Base-by-base conservation (phyloP, 2,888 invertebrate species). In the Petrolisthes manimaculis region DNA sequence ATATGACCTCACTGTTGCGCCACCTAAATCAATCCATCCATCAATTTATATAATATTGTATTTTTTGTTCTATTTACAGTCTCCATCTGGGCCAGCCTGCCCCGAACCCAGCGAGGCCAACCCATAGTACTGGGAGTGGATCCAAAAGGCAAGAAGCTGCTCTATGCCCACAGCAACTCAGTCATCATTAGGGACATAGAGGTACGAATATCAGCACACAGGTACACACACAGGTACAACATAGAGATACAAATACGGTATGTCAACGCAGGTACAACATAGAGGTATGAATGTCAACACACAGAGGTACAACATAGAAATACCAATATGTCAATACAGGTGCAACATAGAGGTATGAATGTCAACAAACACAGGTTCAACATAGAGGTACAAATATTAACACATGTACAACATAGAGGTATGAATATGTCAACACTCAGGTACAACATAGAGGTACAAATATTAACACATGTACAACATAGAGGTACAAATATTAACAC, bases 111-210 rank as follows among this genome's bases (percentile, higher is more conserved):
- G 93, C 95, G 99, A 92, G 99, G 99, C 56, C 96, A 97, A 92
- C 98, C 99, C 71, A 95, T 99, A 92, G 98, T 99, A 86, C 94
- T 99, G 92, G 98, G 98, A 89, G 96, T 96, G 74, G 99, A 99
- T 94, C 99, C 99, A 4, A 98, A 99, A 93, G 99, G 99, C 83
- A 97, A 97, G 92, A 98, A 97, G 93, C 97, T 99, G 93, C 95
- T 99, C 84, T 99, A 99, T 93, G 96, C 98, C 91, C 98, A 99
- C 94, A 98, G 99, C 91, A 98, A 98, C 93, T 98, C 97, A 92
- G 98, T 99, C 91, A 97, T 98, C 93, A 99, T 99, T 92, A 95
- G 99, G 92, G 97, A 99, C 93, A 97, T 99, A 92, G 97, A 97
- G 83, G 91, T 91, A 51, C 83, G 89, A 53, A 53, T 24, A 21